Conservation (phyloP, 1,140 invertebrate species). For the Tetraneura akinire region DNA sequence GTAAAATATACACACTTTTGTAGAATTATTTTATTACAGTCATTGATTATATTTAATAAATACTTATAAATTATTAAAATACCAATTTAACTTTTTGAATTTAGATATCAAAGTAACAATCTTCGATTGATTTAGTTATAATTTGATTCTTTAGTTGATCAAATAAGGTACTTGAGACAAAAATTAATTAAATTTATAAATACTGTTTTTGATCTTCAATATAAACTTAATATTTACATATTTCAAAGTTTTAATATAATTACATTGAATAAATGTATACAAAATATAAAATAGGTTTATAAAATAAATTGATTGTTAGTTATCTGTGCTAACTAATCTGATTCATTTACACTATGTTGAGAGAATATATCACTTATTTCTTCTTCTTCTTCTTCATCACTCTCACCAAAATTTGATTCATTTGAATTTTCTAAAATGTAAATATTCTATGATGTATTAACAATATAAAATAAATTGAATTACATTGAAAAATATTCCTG, state of each 20-base stretch:
- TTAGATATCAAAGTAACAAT: not conserved
- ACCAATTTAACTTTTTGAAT: not conserved
- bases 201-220: not conserved
- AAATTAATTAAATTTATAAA: not conserved
- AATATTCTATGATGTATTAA: too few relatives aligned
- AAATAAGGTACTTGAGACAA: not conserved
- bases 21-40: slow-evolving; percentile 17
- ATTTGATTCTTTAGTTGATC: not conserved
- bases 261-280: too few relatives aligned
- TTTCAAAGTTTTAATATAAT: too few relatives aligned
- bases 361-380: slow-evolving; percentile 48
- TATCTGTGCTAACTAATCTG: not conserved
- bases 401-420: slow-evolving; percentile 47
- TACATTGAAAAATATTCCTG: too few relatives aligned
- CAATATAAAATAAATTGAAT: too few relatives aligned
- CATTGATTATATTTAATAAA: not conserved
- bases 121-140: not conserved
- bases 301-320: not conserved
- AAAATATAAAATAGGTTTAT: not conserved
- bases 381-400: slow-evolving; percentile 44
- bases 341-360: slow-evolving; percentile 43
- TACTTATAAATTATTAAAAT: not conserved
- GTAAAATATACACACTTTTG: not conserved
- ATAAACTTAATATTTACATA: not conserved
- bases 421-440: slow-evolving; percentile 44